Conservation (phyloP, 2,113 vertebrate genomes). For the Toxotes chatareus region DNA sequence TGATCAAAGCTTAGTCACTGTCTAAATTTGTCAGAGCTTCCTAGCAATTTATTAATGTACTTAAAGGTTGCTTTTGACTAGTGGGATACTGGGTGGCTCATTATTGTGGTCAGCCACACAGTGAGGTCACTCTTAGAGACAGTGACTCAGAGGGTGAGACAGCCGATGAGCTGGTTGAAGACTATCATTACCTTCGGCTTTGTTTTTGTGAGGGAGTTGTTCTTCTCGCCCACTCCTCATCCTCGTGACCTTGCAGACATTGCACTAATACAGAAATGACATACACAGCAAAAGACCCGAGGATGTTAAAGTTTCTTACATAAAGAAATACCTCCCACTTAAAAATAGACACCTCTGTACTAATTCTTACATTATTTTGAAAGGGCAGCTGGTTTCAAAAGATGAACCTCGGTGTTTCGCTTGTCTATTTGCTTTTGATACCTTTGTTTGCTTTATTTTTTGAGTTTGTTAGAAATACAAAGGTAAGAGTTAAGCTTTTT, state of each 20-base stretch:
- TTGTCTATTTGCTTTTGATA: not conserved
- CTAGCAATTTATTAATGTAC: conserved; percentile 3
- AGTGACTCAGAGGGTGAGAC: conserved; percentile 70
- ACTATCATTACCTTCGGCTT: conserved; percentile 50
- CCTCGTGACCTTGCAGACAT: conserved; percentile 43
- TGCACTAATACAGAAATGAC: conserved; percentile 9
- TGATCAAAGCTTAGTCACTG: conserved; percentile 54
- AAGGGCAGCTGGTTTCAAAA: not conserved
- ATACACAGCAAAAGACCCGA: not conserved
- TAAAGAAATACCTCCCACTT: not conserved
- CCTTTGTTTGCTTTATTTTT: not conserved
- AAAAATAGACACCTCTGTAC: not conserved
- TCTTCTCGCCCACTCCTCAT: conserved; percentile 24
- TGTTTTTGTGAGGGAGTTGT: conserved; percentile 37
- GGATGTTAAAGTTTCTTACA: not conserved
- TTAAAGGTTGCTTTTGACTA: conserved; percentile 56
- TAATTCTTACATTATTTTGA: not conserved
- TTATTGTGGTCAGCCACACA: conserved; percentile 17
- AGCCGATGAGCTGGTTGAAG: conserved; percentile 57
- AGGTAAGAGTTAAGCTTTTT: not conserved
- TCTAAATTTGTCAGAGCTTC: conserved; percentile 44
- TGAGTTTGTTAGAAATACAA: not conserved
- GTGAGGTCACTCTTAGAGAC: conserved; percentile 51
- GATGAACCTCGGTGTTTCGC: no score
- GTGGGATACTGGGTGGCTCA: conserved; percentile 28